A percentile compares a stretch with the other conserved stretches of the same genome.
These are phyloP conservation scores for Vidua macroura DNA, from an alignment of 2,113 vertebrate genomes.

Conservation along the genomic window DNA sequence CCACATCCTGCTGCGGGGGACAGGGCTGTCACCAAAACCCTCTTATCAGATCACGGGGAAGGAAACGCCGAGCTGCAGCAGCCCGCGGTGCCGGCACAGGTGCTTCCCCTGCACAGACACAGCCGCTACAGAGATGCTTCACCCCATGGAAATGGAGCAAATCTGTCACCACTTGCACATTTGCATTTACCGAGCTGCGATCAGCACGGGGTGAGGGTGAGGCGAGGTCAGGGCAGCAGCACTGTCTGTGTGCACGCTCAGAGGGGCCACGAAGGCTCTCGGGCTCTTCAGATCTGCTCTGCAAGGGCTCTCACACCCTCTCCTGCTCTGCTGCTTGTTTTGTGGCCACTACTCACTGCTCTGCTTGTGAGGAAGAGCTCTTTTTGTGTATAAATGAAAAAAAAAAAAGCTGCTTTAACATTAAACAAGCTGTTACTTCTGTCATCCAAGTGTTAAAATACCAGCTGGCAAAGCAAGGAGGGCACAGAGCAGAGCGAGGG, in stretches of 20 bases:
- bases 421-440: neutral
- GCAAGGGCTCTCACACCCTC: fast-evolving
- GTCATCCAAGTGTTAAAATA: neutral
- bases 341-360: neutral
- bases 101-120: neutral
- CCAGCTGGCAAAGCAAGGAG: neutral
- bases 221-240: neutral
- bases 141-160: neutral
- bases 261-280: neutral
- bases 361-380: neutral
- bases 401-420: neutral
- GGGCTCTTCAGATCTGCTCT: neutral
- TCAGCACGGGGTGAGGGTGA: fast-evolving
- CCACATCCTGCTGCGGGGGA: slow-evolving; percentile 55
- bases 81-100: neutral
- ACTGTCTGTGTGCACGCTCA: fast-evolving
- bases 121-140: neutral
- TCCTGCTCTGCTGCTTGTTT: neutral
- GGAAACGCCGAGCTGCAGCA: neutral
- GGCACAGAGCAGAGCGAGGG: neutral
- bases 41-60: neutral
- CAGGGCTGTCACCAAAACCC: neutral
- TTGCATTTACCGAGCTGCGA: neutral
- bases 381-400: neutral
- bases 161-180: neutral